Evolutionary conservation across 2,797 vertebrate genomes (phyloP).

Genomic region (Heliangelus exortis): DNA sequence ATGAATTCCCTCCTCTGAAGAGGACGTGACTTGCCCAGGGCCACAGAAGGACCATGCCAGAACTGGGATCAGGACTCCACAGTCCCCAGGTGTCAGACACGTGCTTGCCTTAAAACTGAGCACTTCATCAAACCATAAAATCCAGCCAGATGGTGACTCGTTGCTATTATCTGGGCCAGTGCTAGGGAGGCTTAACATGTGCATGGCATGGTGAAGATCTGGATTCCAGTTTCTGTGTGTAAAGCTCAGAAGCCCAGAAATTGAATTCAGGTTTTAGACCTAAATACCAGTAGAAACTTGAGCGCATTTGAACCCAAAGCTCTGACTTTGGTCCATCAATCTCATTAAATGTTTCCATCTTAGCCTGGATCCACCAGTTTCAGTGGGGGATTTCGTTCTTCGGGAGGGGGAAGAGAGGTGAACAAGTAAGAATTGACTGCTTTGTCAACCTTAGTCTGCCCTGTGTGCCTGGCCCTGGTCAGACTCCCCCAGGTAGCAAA

Average conservation of each 20-base stretch:
- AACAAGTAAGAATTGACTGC: neutral
- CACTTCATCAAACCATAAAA: constrained; percentile 73
- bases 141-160: constrained; percentile 71
- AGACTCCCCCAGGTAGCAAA: neutral
- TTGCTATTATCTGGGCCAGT: constrained; percentile 50
- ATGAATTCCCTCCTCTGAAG: constrained; percentile 39
- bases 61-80: constrained; percentile 51
- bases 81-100: constrained; percentile 68
- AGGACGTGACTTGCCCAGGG: constrained; percentile 67
- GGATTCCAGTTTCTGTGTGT: constrained; percentile 37
- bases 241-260: constrained; percentile 22
- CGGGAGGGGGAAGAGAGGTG: neutral
- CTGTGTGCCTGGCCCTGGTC: rapidly evolving
- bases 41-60: constrained; percentile 39
- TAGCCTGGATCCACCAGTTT: neutral
- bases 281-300: neutral
- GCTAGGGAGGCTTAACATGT: constrained; percentile 53
- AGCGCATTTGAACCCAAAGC: neutral
- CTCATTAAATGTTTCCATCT: neutral
- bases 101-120: constrained; percentile 67
- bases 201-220: constrained; percentile 35
- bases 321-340: neutral
- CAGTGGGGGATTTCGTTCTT: neutral
- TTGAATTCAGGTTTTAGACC: neutral
- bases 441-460: neutral